These are phyloP conservation scores for Tragopan temminckii DNA, from an alignment of 2,797 vertebrate genomes.

Conservation along the genomic window DNA sequence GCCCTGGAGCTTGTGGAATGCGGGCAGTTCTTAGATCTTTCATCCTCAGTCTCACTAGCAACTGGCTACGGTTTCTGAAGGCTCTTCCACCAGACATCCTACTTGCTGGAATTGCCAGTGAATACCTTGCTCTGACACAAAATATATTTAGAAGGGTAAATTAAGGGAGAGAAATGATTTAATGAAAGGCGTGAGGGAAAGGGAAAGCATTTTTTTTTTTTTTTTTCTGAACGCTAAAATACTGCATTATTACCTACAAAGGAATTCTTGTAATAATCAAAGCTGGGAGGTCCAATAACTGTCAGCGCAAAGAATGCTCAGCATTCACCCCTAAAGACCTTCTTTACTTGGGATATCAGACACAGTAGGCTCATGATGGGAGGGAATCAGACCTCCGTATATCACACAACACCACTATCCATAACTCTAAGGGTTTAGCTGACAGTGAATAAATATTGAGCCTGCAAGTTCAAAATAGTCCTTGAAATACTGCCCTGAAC, in stretches of 20 bases:
- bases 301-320: slow-evolving; percentile 56
- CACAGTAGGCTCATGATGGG: background rate
- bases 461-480: slow-evolving; percentile 34
- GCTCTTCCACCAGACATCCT: background rate
- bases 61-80: background rate
- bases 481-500: slow-evolving; percentile 21
- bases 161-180: background rate
- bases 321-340: slow-evolving; percentile 48
- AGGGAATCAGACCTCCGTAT: background rate
- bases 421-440: slow-evolving; percentile 40
- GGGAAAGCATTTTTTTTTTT: slow-evolving; percentile 27
- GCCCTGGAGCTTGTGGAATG: slow-evolving; percentile 23
- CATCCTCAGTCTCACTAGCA: background rate
- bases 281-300: background rate
- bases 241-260: background rate
- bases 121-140: background rate
- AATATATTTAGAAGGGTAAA: background rate
- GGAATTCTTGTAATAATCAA: slow-evolving; percentile 41
- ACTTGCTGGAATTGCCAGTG: background rate
- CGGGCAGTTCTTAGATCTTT: background rate
- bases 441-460: slow-evolving; percentile 13
- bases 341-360: slow-evolving; percentile 14
- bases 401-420: slow-evolving; percentile 11
- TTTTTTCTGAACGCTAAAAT: background rate
- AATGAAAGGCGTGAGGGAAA: background rate